Evolutionary conservation across 2,888 invertebrate species (phyloP), one percentile per base, ranked within the genome.

Genomic region (Eristalis pertinax): DNA sequence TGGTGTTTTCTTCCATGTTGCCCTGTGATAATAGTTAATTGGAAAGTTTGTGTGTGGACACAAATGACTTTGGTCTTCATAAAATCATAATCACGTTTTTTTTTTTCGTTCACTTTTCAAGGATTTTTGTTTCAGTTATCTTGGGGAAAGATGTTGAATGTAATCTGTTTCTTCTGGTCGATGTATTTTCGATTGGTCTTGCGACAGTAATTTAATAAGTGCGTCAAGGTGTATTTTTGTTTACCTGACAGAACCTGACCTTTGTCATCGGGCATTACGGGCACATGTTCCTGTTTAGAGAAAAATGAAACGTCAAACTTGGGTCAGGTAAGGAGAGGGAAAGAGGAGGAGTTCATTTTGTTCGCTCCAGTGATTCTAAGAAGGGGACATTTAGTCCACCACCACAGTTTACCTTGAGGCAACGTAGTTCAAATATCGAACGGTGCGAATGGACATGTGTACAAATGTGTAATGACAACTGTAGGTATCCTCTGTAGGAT

Each of bases 21-120:
- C 11, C 32, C 32, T 63, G 74, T 60, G 65, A 79, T 79, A 70
- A 72, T 79, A 80, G 80, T 80, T 80, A 80, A 80, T 80, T 80
- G 79, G 79, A 50, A 50, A 73, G 65, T 73, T 80, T 80, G 62
- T 73, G 73, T 67, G 65, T 67, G 15, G 24, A 32, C 65, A 67
- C 32, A 26, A 58, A 32, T 60, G 72, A 67, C 60, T 32, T 35
- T 60, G 22, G 67, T 50, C 32, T 13, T 58, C 60, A 67, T 38
- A 32, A 72, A 65, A 73, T 73, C 26, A 60, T 73, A 80, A 80
- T 68, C 62, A 62, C 60, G 43, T 72, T 65, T 79, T 73, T 56
- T 38, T 32, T 50, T 41, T 32, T 65, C 2, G 26, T 26, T 26
- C 26, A 29, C 15, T 63, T 63, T 63, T 65, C 8, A 32, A 10